phyloP scores from a whole-genome alignment of 1,140 invertebrate genomes.

The Watersipora subatra region DNA sequence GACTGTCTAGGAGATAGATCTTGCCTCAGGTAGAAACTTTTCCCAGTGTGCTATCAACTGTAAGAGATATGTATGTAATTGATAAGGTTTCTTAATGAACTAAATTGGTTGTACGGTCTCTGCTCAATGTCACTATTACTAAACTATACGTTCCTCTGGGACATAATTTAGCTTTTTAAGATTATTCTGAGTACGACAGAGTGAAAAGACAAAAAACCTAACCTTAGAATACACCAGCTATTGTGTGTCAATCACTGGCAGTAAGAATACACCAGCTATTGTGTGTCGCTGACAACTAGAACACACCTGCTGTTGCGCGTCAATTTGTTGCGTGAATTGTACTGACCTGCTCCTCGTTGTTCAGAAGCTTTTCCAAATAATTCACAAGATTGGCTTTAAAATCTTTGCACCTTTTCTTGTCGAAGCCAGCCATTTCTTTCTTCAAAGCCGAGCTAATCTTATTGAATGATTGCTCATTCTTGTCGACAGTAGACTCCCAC shows the following conservation, averaged over 20 bases:
- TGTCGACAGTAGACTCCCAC: conserved; percentile 89
- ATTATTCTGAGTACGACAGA: neutral
- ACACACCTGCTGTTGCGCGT: neutral
- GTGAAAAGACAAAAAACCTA: neutral
- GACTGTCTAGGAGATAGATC: conserved; percentile 34
- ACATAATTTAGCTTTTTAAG: neutral
- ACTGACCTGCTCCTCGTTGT: conserved; percentile 79
- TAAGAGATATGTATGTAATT: conserved; percentile 14
- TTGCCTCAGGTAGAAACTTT: conserved; percentile 79
- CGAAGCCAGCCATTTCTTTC: conserved; percentile 84
- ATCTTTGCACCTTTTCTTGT: conserved; percentile 70
- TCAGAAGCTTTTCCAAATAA: conserved; percentile 84
- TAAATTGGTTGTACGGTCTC: neutral
- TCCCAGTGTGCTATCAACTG: conserved; percentile 91
- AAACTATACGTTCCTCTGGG: neutral
- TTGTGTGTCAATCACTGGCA: neutral
- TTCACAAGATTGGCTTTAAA: conserved; percentile 75
- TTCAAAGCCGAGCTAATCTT: conserved; percentile 90
- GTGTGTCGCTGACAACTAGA: neutral
- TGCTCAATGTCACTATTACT: neutral
- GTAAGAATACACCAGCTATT: neutral
- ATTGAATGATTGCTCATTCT: conserved; percentile 90
- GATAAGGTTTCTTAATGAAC: neutral
- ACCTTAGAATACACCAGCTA: neutral
- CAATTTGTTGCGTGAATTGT: neutral